Base-by-base conservation (phyloP, 1,140 invertebrate species). In the Meloidogyne floridensis region DNA sequence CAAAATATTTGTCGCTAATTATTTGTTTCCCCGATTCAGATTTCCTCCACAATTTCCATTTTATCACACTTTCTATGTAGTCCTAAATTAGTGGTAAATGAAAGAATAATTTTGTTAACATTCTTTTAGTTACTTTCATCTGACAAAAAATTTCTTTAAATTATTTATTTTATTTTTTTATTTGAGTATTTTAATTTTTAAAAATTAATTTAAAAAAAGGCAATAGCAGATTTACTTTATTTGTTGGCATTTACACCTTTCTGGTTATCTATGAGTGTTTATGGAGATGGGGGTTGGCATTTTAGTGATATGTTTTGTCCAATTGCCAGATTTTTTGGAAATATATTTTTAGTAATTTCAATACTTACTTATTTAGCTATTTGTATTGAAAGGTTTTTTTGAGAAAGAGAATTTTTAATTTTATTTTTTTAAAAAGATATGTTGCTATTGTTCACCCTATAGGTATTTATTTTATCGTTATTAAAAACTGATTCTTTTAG, bases 181-280 rank as follows among this genome's bases (percentile, higher is more conserved):
- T 73, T 15, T 51, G 72, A 51, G 1, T 6, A 65, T 5, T 11
- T 9, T 54, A 13, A 54, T 10, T 9, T 11, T 54, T 54, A 11
- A 54, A 54, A 47, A 54, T 10, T 54, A 54, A 54, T 75, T 20
- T 53, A 15, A 56, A 76, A 53, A 32, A 65, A 76, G 75, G 77
- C 77, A 18, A 51, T 79, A 71, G 77, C 77, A 18, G 77, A 79
- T 70, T 70, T 79, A 72, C 65, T 79, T n/a, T 79, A 79, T 70
- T 47, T 79, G 53, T 43, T 79, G 77, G 77, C 77, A 20, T 79
- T 79, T 70, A 79, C 77, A n/a, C 77, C 77, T 18, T 79, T 79
- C n/a, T 79, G 77, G 77, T 53, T 72, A 32, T 79, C 77, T 18
- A 79, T 79, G 77, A 65, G 65, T 53, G 59, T 79, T 51, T 72